Evolutionary conservation across 2,888 invertebrate species (phyloP), one percentile per base, ranked within the genome.

Genomic region (Cerastis rubricosa): DNA sequence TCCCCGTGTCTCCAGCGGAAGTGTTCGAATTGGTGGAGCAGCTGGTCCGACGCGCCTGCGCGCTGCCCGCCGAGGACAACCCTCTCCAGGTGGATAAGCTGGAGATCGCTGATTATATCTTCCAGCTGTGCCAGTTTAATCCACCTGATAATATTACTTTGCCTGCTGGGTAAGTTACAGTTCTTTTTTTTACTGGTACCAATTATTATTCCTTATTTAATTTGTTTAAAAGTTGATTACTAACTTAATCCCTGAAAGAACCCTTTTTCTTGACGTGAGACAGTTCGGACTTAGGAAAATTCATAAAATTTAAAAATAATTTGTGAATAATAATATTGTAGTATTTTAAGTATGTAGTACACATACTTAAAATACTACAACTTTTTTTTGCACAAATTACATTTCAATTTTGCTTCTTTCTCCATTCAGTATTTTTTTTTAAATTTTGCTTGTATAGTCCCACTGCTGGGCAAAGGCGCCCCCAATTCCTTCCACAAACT

Each of bases 81-180:
- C 98, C 98, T 0, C 96, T 98, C 49, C 97, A 97, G 87, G 98
- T 98, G 35, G 98, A 98, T 91, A 98, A 98, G 92, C 95, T 98
- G 74, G 99, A 99, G 90, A 97, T 99, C 29, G 98, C 99, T 17
- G 99, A 99, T 91, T 98, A 99, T 81, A 97, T 99, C 87, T 98
- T 99, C 93, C 98, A 98, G 93, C 97, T 99, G 90, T 98, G 98
- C 89, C 98, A 98, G 87, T 99, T 99, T 95, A 98, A 98, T 91
- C 98, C 99, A 92, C 99, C 99, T 0, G 99, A 99, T 89, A 99
- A 99, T 91, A 99, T 99, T 88, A 97, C 98, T 8, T 96, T 99
- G 78, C 99, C 99, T 0, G 93, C 97, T 22, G 99, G 98, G 96
- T 99, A 96, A 92, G 84, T 64, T 19, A 61, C 9, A 29, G 3